phyloP scores from a whole-genome alignment of 1,140 invertebrate genomes.

The Aricia agestis region DNA sequence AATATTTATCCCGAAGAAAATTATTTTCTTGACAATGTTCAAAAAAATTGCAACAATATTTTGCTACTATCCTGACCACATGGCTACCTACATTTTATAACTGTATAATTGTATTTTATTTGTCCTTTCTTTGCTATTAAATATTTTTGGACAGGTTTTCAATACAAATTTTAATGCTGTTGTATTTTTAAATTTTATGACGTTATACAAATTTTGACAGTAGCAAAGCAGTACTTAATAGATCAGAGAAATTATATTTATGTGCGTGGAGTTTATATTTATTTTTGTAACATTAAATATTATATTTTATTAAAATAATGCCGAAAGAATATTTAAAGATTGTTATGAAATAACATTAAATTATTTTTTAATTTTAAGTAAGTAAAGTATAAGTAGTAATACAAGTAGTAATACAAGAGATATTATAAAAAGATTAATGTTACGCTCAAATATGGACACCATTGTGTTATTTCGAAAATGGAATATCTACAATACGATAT shows the following conservation, averaged over 20 bases:
- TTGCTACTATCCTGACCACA: neutral
- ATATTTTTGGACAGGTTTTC: neutral
- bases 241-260: slow-evolving; percentile 5
- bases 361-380: neutral
- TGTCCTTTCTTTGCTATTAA: neutral
- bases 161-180: slow-evolving; percentile 6
- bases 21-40: slow-evolving; percentile 2
- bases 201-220: neutral
- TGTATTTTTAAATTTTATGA: slow-evolving; percentile 1
- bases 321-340: neutral
- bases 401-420: neutral
- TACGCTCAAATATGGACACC: neutral
- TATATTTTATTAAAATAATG: slow-evolving; percentile 8
- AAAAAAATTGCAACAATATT: slow-evolving; percentile 3
- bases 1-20: slow-evolving; percentile 4
- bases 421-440: neutral
- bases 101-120: too few species aligned
- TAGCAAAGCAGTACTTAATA: slow-evolving; percentile 1
- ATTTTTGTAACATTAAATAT: slow-evolving; percentile 1
- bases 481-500: neutral
- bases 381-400: too few species aligned
- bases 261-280: neutral
- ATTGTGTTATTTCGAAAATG: neutral
- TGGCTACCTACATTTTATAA: neutral
- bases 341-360: neutral